Evolutionary conservation across 1,140 invertebrate genomes (phyloP).

Genomic region (Colletes latitarsis): DNA sequence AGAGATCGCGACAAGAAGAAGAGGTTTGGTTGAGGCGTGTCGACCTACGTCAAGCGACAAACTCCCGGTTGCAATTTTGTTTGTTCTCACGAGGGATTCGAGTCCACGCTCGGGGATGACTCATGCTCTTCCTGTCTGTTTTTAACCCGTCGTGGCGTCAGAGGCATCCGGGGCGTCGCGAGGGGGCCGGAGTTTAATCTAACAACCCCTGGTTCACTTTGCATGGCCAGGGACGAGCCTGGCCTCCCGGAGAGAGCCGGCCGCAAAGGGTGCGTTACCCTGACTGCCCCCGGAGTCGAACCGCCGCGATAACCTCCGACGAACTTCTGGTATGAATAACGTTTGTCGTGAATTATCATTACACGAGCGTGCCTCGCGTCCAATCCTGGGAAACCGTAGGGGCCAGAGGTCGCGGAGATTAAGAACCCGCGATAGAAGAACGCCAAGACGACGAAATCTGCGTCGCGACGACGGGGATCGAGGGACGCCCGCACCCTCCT

Average conservation of each 20-base stretch:
- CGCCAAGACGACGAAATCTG: background rate
- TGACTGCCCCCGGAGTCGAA: constrained; percentile 59
- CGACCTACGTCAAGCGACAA: background rate
- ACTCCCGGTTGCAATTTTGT: constrained; percentile 44
- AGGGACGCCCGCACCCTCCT: background rate
- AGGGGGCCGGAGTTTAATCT: constrained; percentile 75
- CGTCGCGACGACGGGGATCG: background rate
- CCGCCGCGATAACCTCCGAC: constrained; percentile 61
- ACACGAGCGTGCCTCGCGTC: constrained; percentile 42
- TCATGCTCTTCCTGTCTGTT: constrained; percentile 76
- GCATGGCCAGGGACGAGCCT: constrained; percentile 69
- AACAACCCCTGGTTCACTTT: constrained; percentile 74
- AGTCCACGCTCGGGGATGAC: constrained; percentile 64
- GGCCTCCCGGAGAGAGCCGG: constrained; percentile 57
- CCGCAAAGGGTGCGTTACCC: constrained; percentile 71
- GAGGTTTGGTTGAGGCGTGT: no score
- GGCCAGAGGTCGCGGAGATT: constrained; percentile 35
- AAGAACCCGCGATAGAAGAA: constrained; percentile 32
- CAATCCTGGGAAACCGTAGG: constrained; percentile 4
- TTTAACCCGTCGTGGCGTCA: constrained; percentile 76
- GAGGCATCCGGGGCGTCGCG: constrained; percentile 75
- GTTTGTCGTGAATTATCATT: constrained; percentile 68
- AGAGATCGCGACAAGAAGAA: no score
- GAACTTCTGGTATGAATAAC: constrained; percentile 75
- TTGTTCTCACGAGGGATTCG: constrained; percentile 52